phyloP scores from a whole-genome alignment of 1,140 invertebrate species.

The Drosophila mauritiana region DNA sequence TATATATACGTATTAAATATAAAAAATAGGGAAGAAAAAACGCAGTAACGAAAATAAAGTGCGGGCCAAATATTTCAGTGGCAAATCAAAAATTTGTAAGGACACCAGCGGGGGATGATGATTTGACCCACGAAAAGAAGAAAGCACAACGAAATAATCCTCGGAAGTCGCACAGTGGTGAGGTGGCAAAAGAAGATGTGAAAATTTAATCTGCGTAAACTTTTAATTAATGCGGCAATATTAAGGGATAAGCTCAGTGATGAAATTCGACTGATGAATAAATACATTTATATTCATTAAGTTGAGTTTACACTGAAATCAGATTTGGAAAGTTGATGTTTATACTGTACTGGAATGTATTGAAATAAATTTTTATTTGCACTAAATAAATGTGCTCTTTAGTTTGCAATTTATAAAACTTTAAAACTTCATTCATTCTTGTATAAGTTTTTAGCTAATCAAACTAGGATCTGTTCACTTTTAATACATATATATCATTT shows the following conservation, averaged over 20 bases:
- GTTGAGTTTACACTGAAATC: slow-evolving; percentile 11
- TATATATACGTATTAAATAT: slow-evolving; percentile 31
- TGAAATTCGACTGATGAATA: slow-evolving; percentile 21
- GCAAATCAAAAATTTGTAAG: slow-evolving; percentile 61
- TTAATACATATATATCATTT: too few relatives aligned
- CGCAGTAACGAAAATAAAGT: slow-evolving; percentile 34
- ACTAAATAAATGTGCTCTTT: too few relatives aligned
- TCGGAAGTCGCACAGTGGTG: slow-evolving; percentile 35
- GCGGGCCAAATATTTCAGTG: slow-evolving; percentile 51
- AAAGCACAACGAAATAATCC: slow-evolving; percentile 13
- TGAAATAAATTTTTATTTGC: too few relatives aligned
- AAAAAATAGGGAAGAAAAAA: background rate
- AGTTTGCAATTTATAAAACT: too few relatives aligned
- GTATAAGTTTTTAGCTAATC: too few relatives aligned
- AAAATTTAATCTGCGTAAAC: slow-evolving; percentile 41
- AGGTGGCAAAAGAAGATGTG: slow-evolving; percentile 16
- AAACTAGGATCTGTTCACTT: too few relatives aligned
- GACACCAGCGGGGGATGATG: slow-evolving; percentile 35
- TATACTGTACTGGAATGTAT: background rate
- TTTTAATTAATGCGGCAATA: slow-evolving; percentile 48
- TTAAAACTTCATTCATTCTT: too few relatives aligned
- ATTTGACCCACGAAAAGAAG: slow-evolving; percentile 37
- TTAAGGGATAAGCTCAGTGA: slow-evolving; percentile 40
- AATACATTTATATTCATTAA: slow-evolving; percentile 33
- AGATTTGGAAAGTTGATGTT: background rate